Base-by-base conservation (phyloP, 2,888 invertebrate species). In the Omphaloscelis lunosa region DNA sequence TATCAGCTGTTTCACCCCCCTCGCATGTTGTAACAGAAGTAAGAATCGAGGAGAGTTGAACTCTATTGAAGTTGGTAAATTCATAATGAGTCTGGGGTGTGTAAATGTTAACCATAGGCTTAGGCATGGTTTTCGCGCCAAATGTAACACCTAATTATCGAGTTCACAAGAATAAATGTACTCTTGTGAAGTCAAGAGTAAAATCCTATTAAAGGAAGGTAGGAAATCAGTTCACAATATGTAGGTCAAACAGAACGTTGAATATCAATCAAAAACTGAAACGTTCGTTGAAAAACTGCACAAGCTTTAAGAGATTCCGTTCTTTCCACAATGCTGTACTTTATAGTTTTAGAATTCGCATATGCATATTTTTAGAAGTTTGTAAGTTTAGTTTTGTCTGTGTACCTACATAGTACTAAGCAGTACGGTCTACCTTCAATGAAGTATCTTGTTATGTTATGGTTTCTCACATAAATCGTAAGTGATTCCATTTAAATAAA, bases 1-100 rank as follows among this genome's bases (percentile, higher is more conserved):
- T 27, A 58, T 77, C 67, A 82, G 80, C 83, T 77, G 82, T 34
- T 67, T 62, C 27, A 51, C 8, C 70, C 45, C 63, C 70, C 34
- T 62, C 48, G 53, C 23, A n/a, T 59, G 58, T 51, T 59, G 59
- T 59, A 41, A 29, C 15, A 34, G n/a, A 48, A 34, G 48, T 41
- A 53, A 61, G 20, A 58, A 58, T 15, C 34, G 29, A 29, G 45
- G 51, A 23, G 53, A 63, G 6, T 34, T 17, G 17, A 56, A 66
- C 45, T 29, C 12, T 56, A 58, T 56, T 9, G 41, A 53, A 41
- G 17, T 63, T 58, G 29, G 29, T 34, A 34, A 17, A 27, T 62
- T 15, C 15, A 11, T 15, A 41, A 41, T 61, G n/a, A 17, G 5
- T 61, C 5, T n/a, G 11, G 15, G 53, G 45, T 56, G 27, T 41